A percentile compares a stretch with the other conserved stretches of the same genome.
Evolutionary conservation across 2,797 vertebrate genomes (phyloP).

Genomic region (Paramormyrops hopkinsi): DNA sequence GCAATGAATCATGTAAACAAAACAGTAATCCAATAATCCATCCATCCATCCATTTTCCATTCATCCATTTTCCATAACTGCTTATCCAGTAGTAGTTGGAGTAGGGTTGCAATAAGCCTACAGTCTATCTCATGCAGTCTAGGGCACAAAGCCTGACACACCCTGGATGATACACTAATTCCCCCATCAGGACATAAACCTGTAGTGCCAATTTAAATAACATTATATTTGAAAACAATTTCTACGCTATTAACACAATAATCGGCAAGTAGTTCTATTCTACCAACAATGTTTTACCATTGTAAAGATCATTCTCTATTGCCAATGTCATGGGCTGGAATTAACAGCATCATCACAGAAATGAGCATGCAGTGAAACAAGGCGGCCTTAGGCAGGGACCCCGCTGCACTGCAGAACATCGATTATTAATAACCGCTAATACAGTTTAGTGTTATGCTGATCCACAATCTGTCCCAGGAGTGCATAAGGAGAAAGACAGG

Average conservation of each 20-base stretch:
- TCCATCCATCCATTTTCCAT: not conserved
- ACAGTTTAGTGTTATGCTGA: constrained; percentile 2
- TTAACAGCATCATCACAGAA: not conserved
- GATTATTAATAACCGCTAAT: constrained; percentile 1
- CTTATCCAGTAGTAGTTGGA: not conserved
- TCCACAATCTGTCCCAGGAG: not conserved
- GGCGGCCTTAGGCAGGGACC: not conserved
- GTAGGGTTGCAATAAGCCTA: not conserved
- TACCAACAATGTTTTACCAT: not conserved
- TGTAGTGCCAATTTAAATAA: not conserved
- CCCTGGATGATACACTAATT: not conserved
- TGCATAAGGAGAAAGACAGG: constrained; percentile 4
- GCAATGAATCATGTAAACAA: not conserved
- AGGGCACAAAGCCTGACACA: not conserved
- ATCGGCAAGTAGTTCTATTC: not conserved
- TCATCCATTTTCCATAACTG: not conserved
- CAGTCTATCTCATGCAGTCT: not conserved
- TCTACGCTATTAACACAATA: not conserved
- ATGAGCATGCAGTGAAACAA: not conserved
- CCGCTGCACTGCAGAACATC: not conserved
- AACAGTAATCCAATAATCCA: not conserved
- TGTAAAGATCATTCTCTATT: not conserved
- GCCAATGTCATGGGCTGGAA: not conserved
- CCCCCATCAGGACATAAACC: not conserved
- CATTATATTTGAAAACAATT: not conserved